phyloP scores from a whole-genome alignment of 2,113 vertebrate species.

The Oplegnathus fasciatus region DNA sequence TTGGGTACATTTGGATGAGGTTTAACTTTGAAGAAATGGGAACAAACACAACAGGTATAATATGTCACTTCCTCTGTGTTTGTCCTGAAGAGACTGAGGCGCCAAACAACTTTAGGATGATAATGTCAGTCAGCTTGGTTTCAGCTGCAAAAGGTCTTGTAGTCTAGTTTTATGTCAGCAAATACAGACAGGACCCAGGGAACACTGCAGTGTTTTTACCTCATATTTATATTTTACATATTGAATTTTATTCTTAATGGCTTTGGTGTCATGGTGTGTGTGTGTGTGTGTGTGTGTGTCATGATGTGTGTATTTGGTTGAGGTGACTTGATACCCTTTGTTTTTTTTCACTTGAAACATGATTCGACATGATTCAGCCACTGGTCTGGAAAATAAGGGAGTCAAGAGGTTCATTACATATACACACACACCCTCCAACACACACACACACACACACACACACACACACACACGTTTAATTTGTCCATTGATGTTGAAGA shows the following conservation, averaged over 20 bases:
- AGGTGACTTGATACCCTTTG: slow-evolving; percentile 53
- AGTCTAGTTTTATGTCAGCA: neutral
- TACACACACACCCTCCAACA: slow-evolving; percentile 15
- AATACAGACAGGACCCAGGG: neutral
- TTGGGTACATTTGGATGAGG: neutral
- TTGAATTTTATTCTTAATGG: neutral
- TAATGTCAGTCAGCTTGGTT: neutral
- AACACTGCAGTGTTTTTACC: neutral
- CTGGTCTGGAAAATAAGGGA: slow-evolving; percentile 79
- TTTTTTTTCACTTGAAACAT: slow-evolving; percentile 61
- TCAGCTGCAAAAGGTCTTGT: neutral
- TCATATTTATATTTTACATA: neutral
- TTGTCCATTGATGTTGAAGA: slow-evolving; percentile 60
- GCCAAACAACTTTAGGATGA: neutral
- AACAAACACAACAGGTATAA: neutral
- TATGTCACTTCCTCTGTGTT: neutral
- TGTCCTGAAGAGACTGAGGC: neutral
- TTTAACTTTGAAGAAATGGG: neutral
- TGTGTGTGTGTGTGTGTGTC: slow-evolving; percentile 2
- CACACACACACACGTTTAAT: slow-evolving; percentile 40
- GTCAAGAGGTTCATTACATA: slow-evolving; percentile 70
- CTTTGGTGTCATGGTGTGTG: neutral
- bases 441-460: slow-evolving; percentile 15
- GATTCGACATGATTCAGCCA: slow-evolving; percentile 70
- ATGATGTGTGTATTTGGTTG: slow-evolving; percentile 13